A percentile compares a stretch with the other conserved stretches of the same genome.
These are phyloP conservation scores for Hestina assimilis DNA, from an alignment of 1,140 invertebrate species.

Conservation along the genomic window DNA sequence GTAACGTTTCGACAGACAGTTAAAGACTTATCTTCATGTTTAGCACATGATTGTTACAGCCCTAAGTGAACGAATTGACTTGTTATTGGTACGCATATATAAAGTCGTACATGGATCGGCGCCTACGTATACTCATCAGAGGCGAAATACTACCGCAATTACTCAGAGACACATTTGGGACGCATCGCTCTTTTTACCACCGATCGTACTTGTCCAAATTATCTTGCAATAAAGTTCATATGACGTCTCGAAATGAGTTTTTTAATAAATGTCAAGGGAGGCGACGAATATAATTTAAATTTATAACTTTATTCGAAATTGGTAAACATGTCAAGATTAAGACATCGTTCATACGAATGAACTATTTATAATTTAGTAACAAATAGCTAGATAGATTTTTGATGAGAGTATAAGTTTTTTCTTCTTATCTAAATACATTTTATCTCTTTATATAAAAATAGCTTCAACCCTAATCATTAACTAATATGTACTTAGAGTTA, in stretches of 20 bases:
- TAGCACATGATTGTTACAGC: conserved; percentile 18
- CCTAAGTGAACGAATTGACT: conserved; percentile 50
- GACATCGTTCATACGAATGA: not conserved
- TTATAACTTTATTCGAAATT: conserved; percentile 16
- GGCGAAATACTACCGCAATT: conserved; percentile 42
- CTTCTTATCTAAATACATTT: not conserved
- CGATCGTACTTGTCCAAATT: conserved; percentile 38
- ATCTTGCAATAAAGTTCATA: conserved; percentile 31
- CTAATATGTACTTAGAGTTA: conserved; percentile 11
- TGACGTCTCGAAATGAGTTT: conserved; percentile 22
- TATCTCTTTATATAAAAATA: not conserved
- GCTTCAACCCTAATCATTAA: conserved; percentile 2
- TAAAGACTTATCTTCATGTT: not conserved
- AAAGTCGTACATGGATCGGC: conserved; percentile 27
- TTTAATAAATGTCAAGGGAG: conserved; percentile 35
- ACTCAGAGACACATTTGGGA: conserved; percentile 41
- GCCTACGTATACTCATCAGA: conserved; percentile 34
- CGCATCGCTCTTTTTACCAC: conserved; percentile 41
- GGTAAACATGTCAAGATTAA: not conserved
- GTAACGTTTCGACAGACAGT: too few relatives aligned
- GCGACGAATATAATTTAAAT: conserved; percentile 20
- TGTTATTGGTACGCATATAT: conserved; percentile 35
- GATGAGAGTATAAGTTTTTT: not conserved
- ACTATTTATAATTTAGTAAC: not conserved
- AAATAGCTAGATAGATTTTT: not conserved